Base-by-base conservation (phyloP, 2,888 invertebrate genomes). In the Pachliopta kotzebuea region DNA sequence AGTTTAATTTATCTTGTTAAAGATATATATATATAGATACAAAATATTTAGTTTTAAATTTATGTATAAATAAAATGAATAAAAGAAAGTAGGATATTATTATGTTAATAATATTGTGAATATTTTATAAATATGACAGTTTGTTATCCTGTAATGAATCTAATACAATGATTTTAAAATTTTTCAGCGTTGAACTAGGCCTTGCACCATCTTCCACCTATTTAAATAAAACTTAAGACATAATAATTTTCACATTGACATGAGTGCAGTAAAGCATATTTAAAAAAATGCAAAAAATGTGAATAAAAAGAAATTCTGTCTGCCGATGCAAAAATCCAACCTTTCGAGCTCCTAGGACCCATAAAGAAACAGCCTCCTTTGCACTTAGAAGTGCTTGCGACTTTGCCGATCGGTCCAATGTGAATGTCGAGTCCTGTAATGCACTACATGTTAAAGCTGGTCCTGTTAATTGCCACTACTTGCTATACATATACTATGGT, bases 291-390 rank as follows among this genome's bases (percentile, higher is more conserved):
- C 72, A 70, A 74, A 71, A 77, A 79, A 80, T 78, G 76, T 68
- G 74, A 76, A 74, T 75, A 78, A 37, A 37, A 37, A 79, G 79
- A 11, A 79, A 74, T 77, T 78, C 78, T 79, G 78, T 74, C 73
- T 67, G 66, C 69, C 63, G 67, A 66, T 68, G 79, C 76, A 79
- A 85, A 81, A 76, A 74, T 89, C 94, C 93, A 94, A 97, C 96
- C 96, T 97, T 96, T 94, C 96, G 95, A 93, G 96, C 96, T 94
- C 96, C 96, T 94, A 96, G 96, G 92, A 96, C 96, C 96, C 96
- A 97, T 92, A 97, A 95, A 92, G 96, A 96, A 94, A 97, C 96
- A 93, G 97, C 97, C 95, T 97, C 96, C 95, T 96, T 96, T 93
- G 96, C 96, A 93, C 96, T 96, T 93, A 97, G 95, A 93, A 96